phyloP scores from a whole-genome alignment of 2,113 vertebrate species.

The Phoenicopterus ruber region DNA sequence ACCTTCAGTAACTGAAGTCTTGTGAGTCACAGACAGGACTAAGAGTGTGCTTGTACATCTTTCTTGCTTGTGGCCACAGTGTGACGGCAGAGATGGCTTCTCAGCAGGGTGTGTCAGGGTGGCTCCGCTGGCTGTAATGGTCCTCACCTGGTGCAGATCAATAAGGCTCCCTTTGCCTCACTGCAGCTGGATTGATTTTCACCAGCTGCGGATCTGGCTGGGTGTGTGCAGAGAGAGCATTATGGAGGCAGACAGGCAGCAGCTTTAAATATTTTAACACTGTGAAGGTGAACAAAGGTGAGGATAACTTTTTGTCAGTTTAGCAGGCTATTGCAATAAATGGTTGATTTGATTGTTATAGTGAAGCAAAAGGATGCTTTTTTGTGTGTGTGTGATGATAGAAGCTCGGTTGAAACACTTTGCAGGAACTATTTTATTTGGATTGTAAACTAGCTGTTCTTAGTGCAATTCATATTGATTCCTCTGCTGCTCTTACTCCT shows the following conservation, averaged over 20 bases:
- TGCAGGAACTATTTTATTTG: background rate
- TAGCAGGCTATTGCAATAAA: background rate
- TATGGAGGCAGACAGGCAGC: background rate
- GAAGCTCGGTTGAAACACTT: background rate
- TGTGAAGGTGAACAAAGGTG: background rate
- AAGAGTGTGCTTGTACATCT: background rate
- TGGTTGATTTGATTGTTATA: background rate
- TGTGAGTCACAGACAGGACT: background rate
- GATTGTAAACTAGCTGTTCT: background rate
- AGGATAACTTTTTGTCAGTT: background rate
- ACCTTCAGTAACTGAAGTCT: background rate
- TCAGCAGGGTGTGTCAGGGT: background rate
- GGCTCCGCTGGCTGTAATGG: background rate
- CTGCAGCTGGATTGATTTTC: background rate
- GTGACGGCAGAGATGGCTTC: background rate
- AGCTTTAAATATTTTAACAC: background rate
- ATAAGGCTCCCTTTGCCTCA: background rate
- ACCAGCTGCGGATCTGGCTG: background rate
- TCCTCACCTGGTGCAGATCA: background rate
- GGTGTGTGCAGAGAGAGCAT: background rate
- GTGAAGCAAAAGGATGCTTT: background rate
- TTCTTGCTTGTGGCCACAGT: background rate
- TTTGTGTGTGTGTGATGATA: background rate
- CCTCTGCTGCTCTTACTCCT: background rate
- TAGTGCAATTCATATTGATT: background rate